Conservation (phyloP, 1,140 invertebrate species). For the Cyclargus thomasi region DNA sequence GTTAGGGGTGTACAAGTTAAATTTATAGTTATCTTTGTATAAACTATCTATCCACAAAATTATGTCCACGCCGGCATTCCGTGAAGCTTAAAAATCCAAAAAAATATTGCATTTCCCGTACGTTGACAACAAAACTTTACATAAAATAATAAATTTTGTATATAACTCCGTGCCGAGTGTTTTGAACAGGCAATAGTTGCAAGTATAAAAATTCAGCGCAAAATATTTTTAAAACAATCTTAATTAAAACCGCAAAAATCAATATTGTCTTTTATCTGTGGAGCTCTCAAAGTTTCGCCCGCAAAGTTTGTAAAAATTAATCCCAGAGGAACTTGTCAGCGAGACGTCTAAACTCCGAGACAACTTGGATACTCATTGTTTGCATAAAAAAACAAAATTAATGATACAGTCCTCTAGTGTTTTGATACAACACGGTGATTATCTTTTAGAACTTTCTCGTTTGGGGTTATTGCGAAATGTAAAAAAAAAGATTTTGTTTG, state of each 20-base stretch:
- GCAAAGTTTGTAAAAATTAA: conserved; percentile 22
- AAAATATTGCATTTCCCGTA: too few species aligned
- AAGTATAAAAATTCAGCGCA: too few species aligned
- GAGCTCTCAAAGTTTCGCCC: not conserved
- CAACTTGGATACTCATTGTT: conserved; percentile 16
- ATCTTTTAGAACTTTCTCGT: not conserved
- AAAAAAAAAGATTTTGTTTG: not conserved
- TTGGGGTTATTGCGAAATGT: not conserved
- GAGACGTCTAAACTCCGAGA: conserved; percentile 20
- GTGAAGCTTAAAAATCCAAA: too few species aligned
- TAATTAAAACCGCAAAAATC: not conserved
- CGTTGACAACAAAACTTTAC: too few species aligned
- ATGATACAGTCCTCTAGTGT: conserved; percentile 1
- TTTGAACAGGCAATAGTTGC: too few species aligned
- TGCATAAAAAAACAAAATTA: conserved; percentile 16
- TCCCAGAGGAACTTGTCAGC: conserved; percentile 16
- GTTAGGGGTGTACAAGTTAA: too few species aligned
- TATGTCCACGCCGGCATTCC: too few species aligned
- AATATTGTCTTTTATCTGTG: not conserved
- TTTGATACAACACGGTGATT: not conserved
- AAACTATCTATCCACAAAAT: too few species aligned
- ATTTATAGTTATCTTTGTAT: too few species aligned
- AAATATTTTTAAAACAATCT: too few species aligned
- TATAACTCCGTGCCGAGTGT: too few species aligned
- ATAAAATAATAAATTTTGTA: too few species aligned